Evolutionary conservation across 2,113 vertebrate genomes (phyloP).

Genomic region (Antechinus stuartii): DNA sequence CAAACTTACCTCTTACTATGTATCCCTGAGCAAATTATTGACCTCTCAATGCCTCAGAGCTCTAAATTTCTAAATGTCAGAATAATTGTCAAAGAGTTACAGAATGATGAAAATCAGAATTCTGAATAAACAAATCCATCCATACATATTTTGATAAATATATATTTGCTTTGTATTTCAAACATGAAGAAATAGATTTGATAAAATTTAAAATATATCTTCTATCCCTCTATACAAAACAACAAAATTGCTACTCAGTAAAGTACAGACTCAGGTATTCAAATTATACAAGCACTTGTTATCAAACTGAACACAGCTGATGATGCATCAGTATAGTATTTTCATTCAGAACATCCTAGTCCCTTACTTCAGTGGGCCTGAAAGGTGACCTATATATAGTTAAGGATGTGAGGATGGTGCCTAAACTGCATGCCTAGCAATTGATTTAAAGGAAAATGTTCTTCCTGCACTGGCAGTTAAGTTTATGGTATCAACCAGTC

Average conservation of each 20-base stretch:
- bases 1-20: not conserved
- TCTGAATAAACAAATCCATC: not conserved
- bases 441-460: slow-evolving; percentile 41
- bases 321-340: not conserved
- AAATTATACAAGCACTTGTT: slow-evolving; percentile 44
- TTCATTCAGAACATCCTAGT: slow-evolving; percentile 9
- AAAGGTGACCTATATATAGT: slow-evolving; percentile 37
- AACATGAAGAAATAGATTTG: not conserved
- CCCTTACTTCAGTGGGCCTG: not conserved
- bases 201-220: not conserved
- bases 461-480: slow-evolving; percentile 34
- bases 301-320: not conserved
- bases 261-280: slow-evolving; percentile 60
- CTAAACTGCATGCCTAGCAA: slow-evolving; percentile 14
- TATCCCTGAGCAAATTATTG: not conserved
- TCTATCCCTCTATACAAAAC: not conserved
- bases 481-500: slow-evolving; percentile 42
- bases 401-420: slow-evolving; percentile 42
- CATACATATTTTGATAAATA: not conserved
- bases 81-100: not conserved
- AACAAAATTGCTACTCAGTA: not conserved
- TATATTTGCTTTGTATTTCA: not conserved
- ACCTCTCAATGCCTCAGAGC: not conserved
- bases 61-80: not conserved
- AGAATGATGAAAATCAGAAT: not conserved